Base-by-base conservation (phyloP, 1,140 invertebrate species). In the Conus betulinus region DNA sequence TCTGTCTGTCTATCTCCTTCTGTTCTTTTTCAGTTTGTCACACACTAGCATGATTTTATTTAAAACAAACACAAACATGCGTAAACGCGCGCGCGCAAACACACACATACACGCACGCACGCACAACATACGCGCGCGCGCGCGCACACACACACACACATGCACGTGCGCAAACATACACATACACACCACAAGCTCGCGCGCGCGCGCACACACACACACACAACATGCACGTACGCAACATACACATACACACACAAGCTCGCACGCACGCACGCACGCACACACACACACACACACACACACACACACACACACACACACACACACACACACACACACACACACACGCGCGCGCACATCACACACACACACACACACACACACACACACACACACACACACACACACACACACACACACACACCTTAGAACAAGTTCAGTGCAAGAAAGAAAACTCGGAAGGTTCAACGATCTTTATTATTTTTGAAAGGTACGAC, bases 91-190 rank as follows among this genome's bases (percentile, higher is more conserved):
- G 52, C 81, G 52, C 20, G n/a, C 52, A 17, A 0, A 39, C 39
- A 39, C 39, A 39, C 39, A 39, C 39, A 39, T 39, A 39, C 39
- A 39, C 3, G 39, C 39, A 39, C 39, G 39, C 39, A 39, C 39
- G 39, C 39, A 39, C 39, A 39, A 39, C 39, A 39, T 39, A 39
- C 39, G 39, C 39, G 39, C 39, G 39, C 39, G 39, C 39, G 39
- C 81, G 53, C 79, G 55, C 27, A 82, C 79, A 82, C 79, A 39
- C 79, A 39, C 57, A 60, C 57, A 60, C 8, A 60, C 57, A 60
- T 0, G 4, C 8, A 60, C 57, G 4, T 4, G 4, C 79, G 5
- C 79, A 53, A 5, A 82, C 79, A 82, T 10, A 82, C 79, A 82
- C 79, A 39, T 1, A 82, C 25, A 82, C 79, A 53, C n/a, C n/a